Evolutionary conservation across 2,888 invertebrate species (phyloP).

Genomic region (Sycophila texana): DNA sequence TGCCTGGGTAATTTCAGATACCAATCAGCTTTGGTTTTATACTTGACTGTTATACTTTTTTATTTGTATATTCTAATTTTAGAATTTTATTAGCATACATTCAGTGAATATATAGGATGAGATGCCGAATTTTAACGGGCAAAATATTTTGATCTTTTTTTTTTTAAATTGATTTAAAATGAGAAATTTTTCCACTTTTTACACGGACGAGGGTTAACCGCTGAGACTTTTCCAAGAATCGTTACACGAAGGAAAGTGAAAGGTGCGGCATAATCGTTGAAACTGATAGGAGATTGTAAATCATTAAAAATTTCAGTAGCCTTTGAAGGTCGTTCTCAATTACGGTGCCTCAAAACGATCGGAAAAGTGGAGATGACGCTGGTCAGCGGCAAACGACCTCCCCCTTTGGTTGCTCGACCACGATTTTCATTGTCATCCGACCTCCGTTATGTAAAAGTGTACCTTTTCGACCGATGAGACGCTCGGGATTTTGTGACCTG

Average conservation of each 20-base stretch:
- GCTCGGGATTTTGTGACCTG: slow-evolving; percentile 63
- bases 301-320: slow-evolving; percentile 40
- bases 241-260: slow-evolving; percentile 15
- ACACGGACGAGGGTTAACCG: no score
- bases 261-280: neutral
- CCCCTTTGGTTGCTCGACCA: neutral
- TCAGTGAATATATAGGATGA: no score
- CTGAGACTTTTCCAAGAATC: no score
- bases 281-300: slow-evolving; percentile 30
- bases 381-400: neutral
- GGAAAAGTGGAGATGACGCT: slow-evolving; percentile 12
- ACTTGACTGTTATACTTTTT: slow-evolving; percentile 11
- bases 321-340: neutral
- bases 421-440: slow-evolving; percentile 41
- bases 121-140: neutral
- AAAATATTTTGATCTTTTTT: neutral
- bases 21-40: slow-evolving; percentile 53
- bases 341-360: slow-evolving; percentile 13
- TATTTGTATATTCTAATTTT: slow-evolving; percentile 42
- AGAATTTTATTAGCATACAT: slow-evolving; percentile 47
- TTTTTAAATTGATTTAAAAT: no score
- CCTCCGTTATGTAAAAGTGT: slow-evolving; percentile 42
- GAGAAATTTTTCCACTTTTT: no score
- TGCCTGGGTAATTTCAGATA: slow-evolving; percentile 54
- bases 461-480: slow-evolving; percentile 46